Evolutionary conservation across 1,140 invertebrate genomes (phyloP).

Genomic region (Drosophila nasuta): DNA sequence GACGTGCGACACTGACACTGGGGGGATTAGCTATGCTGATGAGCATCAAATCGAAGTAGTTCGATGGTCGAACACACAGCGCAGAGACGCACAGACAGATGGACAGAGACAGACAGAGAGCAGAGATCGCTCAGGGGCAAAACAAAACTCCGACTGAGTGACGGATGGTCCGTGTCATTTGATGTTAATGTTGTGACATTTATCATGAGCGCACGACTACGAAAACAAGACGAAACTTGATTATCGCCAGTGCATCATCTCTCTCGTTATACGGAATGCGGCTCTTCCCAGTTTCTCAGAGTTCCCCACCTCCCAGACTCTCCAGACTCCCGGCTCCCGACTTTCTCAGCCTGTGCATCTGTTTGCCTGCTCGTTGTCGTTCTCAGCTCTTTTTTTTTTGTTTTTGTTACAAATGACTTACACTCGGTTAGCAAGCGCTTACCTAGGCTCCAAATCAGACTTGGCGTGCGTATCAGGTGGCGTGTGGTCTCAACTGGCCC

Average conservation of each 20-base stretch:
- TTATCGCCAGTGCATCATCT: slow-evolving; percentile 82
- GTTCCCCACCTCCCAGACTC: neutral
- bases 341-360: slow-evolving; percentile 14
- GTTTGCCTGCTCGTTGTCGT: slow-evolving; percentile 1
- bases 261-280: slow-evolving; percentile 67
- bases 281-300: slow-evolving; percentile 16
- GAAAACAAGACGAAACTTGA: slow-evolving; percentile 82
- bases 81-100: slow-evolving; percentile 2
- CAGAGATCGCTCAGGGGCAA: slow-evolving; percentile 75
- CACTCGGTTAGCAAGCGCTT: slow-evolving; percentile 61
- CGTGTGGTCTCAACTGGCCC: slow-evolving; percentile 46
- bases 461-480: slow-evolving; percentile 70
- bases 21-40: slow-evolving; percentile 60
- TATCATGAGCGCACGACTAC: slow-evolving; percentile 82
- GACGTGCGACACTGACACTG: slow-evolving; percentile 48
- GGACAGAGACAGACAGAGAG: slow-evolving; percentile 13
- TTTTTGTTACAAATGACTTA: slow-evolving; percentile 80
- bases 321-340: neutral
- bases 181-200: slow-evolving; percentile 85
- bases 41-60: slow-evolving; percentile 73
- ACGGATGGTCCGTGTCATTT: slow-evolving; percentile 85
- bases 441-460: slow-evolving; percentile 43
- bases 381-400: slow-evolving; percentile 49
- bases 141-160: slow-evolving; percentile 80
- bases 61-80: slow-evolving; percentile 41